A percentile compares a stretch with the other conserved stretches of the same genome.
phyloP scores from a whole-genome alignment of 2,113 vertebrate species.

The Clarias magur region DNA sequence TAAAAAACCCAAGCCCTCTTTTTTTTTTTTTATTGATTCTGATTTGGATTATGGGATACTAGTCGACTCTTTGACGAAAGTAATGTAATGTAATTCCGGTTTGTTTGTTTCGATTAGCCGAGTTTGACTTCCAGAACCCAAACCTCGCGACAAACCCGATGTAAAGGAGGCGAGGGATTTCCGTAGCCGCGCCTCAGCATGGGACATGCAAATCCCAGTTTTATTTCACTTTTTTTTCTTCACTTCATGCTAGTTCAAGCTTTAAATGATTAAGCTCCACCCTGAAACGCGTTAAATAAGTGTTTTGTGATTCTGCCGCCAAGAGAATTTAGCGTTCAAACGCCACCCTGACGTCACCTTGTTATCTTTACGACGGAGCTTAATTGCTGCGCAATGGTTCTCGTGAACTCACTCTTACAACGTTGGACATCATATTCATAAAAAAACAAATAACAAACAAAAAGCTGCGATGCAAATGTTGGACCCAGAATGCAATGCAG shows the following conservation, averaged over 20 bases:
- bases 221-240: too few species aligned
- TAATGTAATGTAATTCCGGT: too few species aligned
- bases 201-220: not conserved
- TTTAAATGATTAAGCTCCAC: not conserved
- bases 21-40: not conserved
- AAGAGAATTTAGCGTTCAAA: not conserved
- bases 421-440: not conserved
- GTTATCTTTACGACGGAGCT: not conserved
- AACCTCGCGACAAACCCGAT: not conserved
- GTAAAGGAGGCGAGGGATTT: not conserved
- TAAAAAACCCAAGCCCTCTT: constrained; percentile 16
- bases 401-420: not conserved
- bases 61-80: too few species aligned
- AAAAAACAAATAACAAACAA: not conserved
- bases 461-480: not conserved
- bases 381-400: too few species aligned
- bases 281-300: not conserved
- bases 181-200: not conserved
- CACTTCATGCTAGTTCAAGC: not conserved
- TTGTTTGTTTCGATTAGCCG: not conserved
- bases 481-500: not conserved
- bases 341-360: not conserved
- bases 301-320: not conserved
- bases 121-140: not conserved
- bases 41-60: not conserved